Conservation (phyloP, 2,888 invertebrate species). For the Phyllotreta striolata region DNA sequence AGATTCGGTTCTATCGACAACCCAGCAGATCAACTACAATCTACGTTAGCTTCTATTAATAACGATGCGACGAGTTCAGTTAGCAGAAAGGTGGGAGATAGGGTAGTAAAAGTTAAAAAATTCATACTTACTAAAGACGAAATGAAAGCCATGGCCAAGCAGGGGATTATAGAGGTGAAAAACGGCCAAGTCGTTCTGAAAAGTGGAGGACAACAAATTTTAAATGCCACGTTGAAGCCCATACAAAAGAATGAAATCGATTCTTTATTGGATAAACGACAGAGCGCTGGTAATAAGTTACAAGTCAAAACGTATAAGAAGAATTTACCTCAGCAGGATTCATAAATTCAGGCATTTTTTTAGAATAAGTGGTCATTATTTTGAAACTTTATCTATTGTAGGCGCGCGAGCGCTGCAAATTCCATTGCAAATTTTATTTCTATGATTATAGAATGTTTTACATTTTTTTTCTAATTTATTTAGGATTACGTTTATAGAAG, state of each 20-base stretch:
- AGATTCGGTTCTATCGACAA: slow-evolving; percentile 2
- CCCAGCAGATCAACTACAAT: neutral
- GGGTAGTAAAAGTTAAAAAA: slow-evolving; percentile 71
- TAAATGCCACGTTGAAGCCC: slow-evolving; percentile 47
- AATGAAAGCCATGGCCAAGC: slow-evolving; percentile 71
- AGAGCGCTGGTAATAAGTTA: slow-evolving; percentile 25
- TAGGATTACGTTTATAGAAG: too few species aligned
- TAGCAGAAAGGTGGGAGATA: slow-evolving; percentile 67
- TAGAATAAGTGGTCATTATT: neutral
- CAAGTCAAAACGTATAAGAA: slow-evolving; percentile 40
- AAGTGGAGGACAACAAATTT: slow-evolving; percentile 43
- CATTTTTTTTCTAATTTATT: too few species aligned
- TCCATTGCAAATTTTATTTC: too few species aligned
- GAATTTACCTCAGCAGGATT: slow-evolving; percentile 7
- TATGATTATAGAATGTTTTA: too few species aligned
- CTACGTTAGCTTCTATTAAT: neutral
- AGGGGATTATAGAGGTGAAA: slow-evolving; percentile 57
- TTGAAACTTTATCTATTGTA: neutral
- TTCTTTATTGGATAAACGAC: slow-evolving; percentile 40
- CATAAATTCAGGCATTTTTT: neutral
- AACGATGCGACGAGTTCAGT: neutral
- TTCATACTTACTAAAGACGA: slow-evolving; percentile 73
- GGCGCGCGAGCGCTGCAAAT: neutral
- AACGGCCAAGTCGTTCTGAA: slow-evolving; percentile 46
- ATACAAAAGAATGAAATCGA: slow-evolving; percentile 46